Base-by-base conservation (phyloP, 2,797 vertebrate genomes). In the Rhinogobio ventralis region DNA sequence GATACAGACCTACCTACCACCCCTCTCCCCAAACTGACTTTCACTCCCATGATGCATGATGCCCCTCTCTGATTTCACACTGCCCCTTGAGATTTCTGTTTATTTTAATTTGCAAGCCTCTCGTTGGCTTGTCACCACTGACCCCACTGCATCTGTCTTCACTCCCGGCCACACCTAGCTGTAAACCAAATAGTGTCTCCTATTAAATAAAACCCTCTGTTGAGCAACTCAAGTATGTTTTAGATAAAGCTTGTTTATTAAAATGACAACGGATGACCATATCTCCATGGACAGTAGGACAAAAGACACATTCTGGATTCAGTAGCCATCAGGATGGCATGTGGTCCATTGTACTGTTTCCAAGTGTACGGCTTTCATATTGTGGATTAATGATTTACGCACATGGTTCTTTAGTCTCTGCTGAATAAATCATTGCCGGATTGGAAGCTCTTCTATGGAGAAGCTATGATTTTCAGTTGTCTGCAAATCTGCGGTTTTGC, bases 311-410 rank as follows among this genome's bases (percentile, higher is more conserved):
- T 76, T 33, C 1, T n/a, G 17, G 36, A 68, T 83, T 57, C 33
- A 36, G 19, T 25, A 69, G 51, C 74, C 64, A 57, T 30, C 19
- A 51, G 64, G 64, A n/a, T 55, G 82, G 36, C 62, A 77, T 78
- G 66, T n/a, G 30, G 45, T 57, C 53, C 57, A 42, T 79, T 79
- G 49, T 84, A 33, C 25, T 68, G 66, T 66, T 85, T 75, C 73
- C 80, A 82, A 71, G 39, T 71, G 75, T 25, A 69, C 36, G 60
- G 14, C 57, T 67, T 57, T 87, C 67, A 83, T 82, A 71, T 67
- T 89, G 39, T 67, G 49, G 83, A 83, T 89, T 64, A 88, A 87
- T 89, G 85, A 91, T 91, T 88, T 89, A 89, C 78, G 33, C 75
- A 64, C 55, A 46, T 30, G 51, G 64, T 46, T 71, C 79, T 86